Conservation (phyloP, 2,113 vertebrate species). For the Mus musculus region GRCm39 chr3:50829001-50829500, state of each 20-base stretch:
- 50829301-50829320: no score
- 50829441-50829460: not conserved
- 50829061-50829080: not conserved
- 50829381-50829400: accelerated
- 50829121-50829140: not conserved
- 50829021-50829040: not conserved
- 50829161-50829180: not conserved
- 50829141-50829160: not conserved
- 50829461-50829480: not conserved
- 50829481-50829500: not conserved
- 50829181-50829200: no score
- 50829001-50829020: not conserved
- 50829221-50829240: no score
- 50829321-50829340: not conserved
- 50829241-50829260: no score
- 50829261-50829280: no score
- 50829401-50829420: not conserved
- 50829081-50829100: not conserved
- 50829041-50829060: not conserved
- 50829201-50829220: no score
- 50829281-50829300: no score
- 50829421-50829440: not conserved
- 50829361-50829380: accelerated
- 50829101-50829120: not conserved
- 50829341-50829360: not conserved